phyloP scores from a whole-genome alignment of 30 jellyfish, hydroid and myxozoan species.

The Sanderia malayensis region DNA sequence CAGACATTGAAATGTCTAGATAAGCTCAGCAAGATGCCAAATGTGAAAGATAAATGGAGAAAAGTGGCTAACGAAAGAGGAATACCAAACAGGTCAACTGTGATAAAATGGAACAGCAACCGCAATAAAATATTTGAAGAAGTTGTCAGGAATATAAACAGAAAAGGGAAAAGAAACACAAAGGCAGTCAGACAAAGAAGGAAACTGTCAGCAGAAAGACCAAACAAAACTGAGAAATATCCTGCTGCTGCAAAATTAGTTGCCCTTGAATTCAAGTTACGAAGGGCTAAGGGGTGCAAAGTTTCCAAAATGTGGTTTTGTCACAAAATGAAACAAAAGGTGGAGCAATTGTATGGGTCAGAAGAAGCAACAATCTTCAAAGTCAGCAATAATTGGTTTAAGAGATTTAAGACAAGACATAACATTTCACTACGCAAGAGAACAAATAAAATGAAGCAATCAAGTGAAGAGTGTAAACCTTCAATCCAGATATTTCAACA shows the following conservation, averaged over 20 bases:
- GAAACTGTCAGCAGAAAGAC: constrained; percentile 21
- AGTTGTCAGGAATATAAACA: constrained; percentile 22
- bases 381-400: constrained; percentile 42
- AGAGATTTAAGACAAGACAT: constrained; percentile 36
- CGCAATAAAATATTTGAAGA: constrained; percentile 17
- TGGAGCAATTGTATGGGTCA: constrained; percentile 27
- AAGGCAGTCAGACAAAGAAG: constrained; percentile 35
- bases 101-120: constrained; percentile 34
- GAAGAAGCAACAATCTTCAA: constrained; percentile 25
- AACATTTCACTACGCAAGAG: constrained; percentile 33
- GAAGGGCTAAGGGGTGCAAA: constrained; percentile 26
- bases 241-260: constrained; percentile 40
- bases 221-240: constrained; percentile 16
- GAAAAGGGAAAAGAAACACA: too few relatives aligned
- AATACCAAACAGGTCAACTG: constrained; percentile 33
- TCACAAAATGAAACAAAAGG: constrained; percentile 33
- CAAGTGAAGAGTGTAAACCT: constrained; percentile 39
- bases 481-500: constrained; percentile 36
- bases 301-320: constrained; percentile 36
- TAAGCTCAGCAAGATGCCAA: neutral
- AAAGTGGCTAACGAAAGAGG: constrained; percentile 23
- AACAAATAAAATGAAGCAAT: constrained; percentile 33
- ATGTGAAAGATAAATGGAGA: constrained; percentile 6
- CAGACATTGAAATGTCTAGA: constrained; percentile 5
- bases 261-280: constrained; percentile 19